Evolutionary conservation across 2,797 vertebrate genomes (phyloP).

Genomic region (Euthynnus affinis): DNA sequence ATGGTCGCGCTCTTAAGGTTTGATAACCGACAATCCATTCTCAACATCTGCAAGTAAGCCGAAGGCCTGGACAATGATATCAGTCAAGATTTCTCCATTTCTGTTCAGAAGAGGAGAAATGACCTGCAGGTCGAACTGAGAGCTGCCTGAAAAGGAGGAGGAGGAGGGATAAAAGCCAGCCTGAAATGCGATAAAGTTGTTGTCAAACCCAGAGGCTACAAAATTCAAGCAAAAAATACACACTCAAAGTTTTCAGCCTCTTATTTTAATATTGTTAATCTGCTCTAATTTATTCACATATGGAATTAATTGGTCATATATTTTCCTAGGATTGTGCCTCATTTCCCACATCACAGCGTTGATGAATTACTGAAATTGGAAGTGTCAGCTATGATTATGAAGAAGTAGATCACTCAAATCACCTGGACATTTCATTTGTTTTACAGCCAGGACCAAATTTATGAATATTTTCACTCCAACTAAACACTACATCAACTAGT

Average conservation of each 20-base stretch:
- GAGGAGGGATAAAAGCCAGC: conserved; percentile 24
- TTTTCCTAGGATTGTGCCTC: background rate
- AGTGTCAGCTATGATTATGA: conserved; percentile 24
- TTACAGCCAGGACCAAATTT: background rate
- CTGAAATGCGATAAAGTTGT: conserved; percentile 12
- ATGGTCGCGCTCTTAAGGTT: conserved; percentile 26
- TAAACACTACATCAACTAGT: background rate
- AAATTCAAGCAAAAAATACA: conserved; percentile 9
- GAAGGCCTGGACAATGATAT: conserved; percentile 42
- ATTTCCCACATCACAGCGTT: conserved; percentile 4
- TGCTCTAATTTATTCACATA: background rate
- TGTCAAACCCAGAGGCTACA: background rate
- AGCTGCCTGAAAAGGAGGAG: conserved; percentile 10
- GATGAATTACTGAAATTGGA: conserved; percentile 30
- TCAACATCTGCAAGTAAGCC: conserved; percentile 52
- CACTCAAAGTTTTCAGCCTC: background rate
- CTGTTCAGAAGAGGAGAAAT: conserved; percentile 37
- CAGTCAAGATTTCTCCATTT: conserved; percentile 57
- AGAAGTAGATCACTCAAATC: conserved; percentile 26
- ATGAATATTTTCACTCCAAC: conserved; percentile 7
- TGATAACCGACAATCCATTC: conserved; percentile 51
- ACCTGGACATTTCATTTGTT: conserved; percentile 10
- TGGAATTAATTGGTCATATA: background rate
- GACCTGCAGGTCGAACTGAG: conserved; percentile 40
- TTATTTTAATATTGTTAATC: background rate